phyloP scores from a whole-genome alignment of 2,888 invertebrate genomes.

The Nemotelus pantherinus region DNA sequence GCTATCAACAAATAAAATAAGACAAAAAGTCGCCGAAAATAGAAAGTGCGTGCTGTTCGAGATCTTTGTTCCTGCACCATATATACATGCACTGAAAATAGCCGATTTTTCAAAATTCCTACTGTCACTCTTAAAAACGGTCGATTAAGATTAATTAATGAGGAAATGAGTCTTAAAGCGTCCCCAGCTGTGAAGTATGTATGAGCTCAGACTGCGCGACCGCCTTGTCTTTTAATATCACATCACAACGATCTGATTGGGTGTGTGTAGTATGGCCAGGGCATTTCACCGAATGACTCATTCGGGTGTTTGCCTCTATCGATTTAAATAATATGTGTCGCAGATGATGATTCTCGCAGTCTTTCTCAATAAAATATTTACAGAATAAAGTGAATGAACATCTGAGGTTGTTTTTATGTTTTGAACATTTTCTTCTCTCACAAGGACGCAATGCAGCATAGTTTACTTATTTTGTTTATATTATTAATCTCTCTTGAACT shows the following conservation, averaged over 20 bases:
- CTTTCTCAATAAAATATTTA: neutral
- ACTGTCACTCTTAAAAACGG: constrained; percentile 28
- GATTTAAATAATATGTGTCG: constrained; percentile 12
- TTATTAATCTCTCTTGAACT: too few species aligned
- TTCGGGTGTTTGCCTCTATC: constrained; percentile 28
- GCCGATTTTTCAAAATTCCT: constrained; percentile 15
- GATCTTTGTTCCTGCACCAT: neutral
- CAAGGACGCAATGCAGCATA: too few species aligned
- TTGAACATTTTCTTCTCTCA: too few species aligned
- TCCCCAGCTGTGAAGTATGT: constrained; percentile 18
- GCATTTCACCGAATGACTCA: constrained; percentile 30
- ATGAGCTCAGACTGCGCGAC: constrained; percentile 22
- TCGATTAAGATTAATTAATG: constrained; percentile 41
- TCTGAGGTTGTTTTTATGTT: too few species aligned
- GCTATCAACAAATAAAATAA: constrained; percentile 2
- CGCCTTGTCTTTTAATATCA: constrained; percentile 22
- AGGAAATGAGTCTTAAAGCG: constrained; percentile 32
- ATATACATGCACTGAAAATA: constrained; percentile 9
- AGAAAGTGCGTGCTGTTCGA: constrained; percentile 11
- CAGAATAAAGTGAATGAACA: neutral
- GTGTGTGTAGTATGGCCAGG: neutral
- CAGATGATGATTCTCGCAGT: neutral
- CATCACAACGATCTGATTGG: neutral
- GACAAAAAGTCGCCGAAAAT: constrained; percentile 20
- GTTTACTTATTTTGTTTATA: too few species aligned